Evolutionary conservation across 2,888 invertebrate species (phyloP), one percentile per base, ranked within the genome.

Genomic region (Cacoxenus indagator): DNA sequence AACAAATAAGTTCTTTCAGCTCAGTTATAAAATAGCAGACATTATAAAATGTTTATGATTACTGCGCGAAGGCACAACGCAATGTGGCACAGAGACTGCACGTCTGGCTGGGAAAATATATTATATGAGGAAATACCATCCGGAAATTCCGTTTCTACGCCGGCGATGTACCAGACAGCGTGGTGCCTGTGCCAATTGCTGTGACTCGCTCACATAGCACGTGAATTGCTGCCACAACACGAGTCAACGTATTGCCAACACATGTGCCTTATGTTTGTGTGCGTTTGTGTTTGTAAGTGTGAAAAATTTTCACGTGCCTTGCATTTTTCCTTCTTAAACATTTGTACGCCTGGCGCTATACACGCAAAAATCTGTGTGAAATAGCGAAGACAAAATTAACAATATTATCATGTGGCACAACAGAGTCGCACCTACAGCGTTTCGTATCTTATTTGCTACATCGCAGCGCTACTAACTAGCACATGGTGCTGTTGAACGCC

Each of bases 361-460:
- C 26, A 26, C 55, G 3, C 17, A 14, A 14, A 14, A n/a, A 48
- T n/a, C 11, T n/a, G 26, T 19, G 82, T 81, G 83, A 78, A 81
- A 82, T 76, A 48, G 46, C 74, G 77, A 68, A 67, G 65, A 64
- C 61, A 59, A 37, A 45, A 19, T n/a, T 64, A 37, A 24, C 62
- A 26, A 31, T 71, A 75, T 78, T 67, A 80, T 79, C 84, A 81
- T 83, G 77, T 83, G 84, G 78, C 77, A 77, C 73, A 77, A 75
- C 75, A 76, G 67, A 61, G 68, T 78, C 81, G 78, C 85, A 84
- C 80, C 84, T 84, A 77, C 70, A 73, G 11, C 24, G 51, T 19
- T 14, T 29, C 19, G 22, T 62, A n/a, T n/a, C n/a, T n/a, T n/a
- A n/a, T n/a, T n/a, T n/a, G n/a, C n/a, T n/a, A 69, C 27, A 17